Conservation (phyloP, 1,140 invertebrate genomes). For the Tetraneura akinire region DNA sequence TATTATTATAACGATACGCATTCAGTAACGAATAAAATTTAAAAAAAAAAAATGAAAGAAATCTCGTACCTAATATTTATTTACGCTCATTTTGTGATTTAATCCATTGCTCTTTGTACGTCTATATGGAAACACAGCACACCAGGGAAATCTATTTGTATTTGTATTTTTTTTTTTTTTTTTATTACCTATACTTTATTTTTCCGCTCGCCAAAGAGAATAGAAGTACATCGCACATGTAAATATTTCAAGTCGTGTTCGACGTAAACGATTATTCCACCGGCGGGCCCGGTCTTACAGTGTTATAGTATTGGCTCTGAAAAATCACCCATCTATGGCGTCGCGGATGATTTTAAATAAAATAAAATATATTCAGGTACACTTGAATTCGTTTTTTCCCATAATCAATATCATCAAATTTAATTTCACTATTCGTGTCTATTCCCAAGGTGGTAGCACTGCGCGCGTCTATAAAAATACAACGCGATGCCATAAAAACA, state of each 20-base stretch:
- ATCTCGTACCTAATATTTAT: constrained; percentile 18
- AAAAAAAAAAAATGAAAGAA: constrained; percentile 7
- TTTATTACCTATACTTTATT: constrained; percentile 15
- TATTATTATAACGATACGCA: not conserved
- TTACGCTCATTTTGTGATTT: constrained; percentile 37
- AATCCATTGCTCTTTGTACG: constrained; percentile 36
- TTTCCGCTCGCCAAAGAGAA: not conserved
- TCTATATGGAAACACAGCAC: constrained; percentile 35
- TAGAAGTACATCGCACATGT: not conserved
- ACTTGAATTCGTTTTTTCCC: constrained; percentile 7
- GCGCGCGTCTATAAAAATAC: no score
- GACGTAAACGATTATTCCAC: constrained; percentile 46
- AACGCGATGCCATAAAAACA: no score
- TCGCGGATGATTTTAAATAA: constrained; percentile 4
- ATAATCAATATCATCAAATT: constrained; percentile 17
- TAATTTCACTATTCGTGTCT: constrained; percentile 20
- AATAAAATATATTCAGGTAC: constrained; percentile 13
- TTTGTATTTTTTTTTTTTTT: constrained; percentile 21
- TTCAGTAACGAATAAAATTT: constrained; percentile 2
- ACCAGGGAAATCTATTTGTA: constrained; percentile 47
- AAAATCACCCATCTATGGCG: constrained; percentile 6
- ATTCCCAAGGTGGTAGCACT: not conserved
- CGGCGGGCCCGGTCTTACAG: not conserved
- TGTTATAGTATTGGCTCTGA: not conserved
- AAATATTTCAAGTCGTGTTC: constrained; percentile 41